These are phyloP conservation scores for Podiceps cristatus DNA, from an alignment of 2,113 vertebrate species.

Conservation along the genomic window DNA sequence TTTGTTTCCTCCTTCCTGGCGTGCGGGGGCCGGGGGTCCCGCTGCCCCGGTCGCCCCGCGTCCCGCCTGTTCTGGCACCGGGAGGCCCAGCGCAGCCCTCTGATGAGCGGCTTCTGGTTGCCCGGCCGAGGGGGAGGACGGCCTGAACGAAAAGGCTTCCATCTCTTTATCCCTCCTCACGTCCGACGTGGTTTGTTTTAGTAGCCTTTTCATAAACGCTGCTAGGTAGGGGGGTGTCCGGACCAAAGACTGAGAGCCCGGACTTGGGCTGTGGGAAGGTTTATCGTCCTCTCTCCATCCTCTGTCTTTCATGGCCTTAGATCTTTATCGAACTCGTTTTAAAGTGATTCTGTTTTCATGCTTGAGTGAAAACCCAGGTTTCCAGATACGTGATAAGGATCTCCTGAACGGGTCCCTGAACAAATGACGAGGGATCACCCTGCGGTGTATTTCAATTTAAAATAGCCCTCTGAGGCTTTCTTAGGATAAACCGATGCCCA, in stretches of 20 bases:
- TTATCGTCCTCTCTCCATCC: background rate
- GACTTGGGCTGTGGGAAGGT: background rate
- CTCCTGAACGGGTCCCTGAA: background rate
- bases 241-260: background rate
- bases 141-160: background rate
- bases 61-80: background rate
- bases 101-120: fast-evolving
- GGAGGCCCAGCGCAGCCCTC: background rate
- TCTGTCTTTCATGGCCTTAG: background rate
- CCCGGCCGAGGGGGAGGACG: background rate
- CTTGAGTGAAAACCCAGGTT: background rate
- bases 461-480: background rate
- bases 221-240: background rate
- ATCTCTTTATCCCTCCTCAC: background rate
- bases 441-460: background rate
- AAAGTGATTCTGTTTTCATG: background rate
- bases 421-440: background rate
- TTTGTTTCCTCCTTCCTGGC: background rate
- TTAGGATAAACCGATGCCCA: background rate
- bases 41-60: too few species aligned
- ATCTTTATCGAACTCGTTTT: background rate
- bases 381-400: background rate
- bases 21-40: background rate
- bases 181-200: background rate
- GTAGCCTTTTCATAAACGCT: background rate